Evolutionary conservation across 2,797 vertebrate species (phyloP).

Genomic region (Coregonus suidteri): DNA sequence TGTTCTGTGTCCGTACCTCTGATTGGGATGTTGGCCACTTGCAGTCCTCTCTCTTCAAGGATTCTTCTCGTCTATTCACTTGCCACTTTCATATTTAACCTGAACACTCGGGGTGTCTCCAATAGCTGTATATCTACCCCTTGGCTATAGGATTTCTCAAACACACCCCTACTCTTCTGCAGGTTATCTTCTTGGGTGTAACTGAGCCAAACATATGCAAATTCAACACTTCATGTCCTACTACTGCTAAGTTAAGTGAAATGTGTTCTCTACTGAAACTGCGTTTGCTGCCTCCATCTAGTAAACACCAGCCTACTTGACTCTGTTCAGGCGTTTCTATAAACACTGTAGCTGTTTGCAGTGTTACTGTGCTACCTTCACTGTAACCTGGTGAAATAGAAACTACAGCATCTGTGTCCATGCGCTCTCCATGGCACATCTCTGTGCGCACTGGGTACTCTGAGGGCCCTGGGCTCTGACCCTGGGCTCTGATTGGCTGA

Average conservation of each 20-base stretch:
- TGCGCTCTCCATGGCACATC: background rate
- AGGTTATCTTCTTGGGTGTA: background rate
- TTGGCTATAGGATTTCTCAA: no score
- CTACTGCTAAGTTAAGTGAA: slow-evolving; percentile 8
- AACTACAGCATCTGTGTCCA: background rate
- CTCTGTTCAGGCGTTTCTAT: background rate
- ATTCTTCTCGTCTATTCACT: no score
- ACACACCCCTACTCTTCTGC: background rate
- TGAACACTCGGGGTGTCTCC: no score
- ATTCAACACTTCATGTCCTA: slow-evolving; percentile 9
- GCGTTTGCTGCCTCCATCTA: slow-evolving; percentile 16
- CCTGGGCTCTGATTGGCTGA: no score
- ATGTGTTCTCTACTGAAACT: slow-evolving; percentile 16
- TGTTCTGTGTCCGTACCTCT: no score
- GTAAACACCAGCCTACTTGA: background rate
- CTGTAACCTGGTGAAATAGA: background rate
- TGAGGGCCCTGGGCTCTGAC: no score
- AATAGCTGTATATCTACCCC: no score
- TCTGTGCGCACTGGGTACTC: background rate
- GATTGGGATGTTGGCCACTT: no score
- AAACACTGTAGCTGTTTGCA: slow-evolving; percentile 7
- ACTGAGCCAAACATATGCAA: slow-evolving; percentile 1
- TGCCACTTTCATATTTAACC: no score
- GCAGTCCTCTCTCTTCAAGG: no score
- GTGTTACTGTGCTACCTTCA: background rate